These are phyloP conservation scores for Nymphalis io DNA, from an alignment of 1,140 invertebrate species.

Conservation along the genomic window DNA sequence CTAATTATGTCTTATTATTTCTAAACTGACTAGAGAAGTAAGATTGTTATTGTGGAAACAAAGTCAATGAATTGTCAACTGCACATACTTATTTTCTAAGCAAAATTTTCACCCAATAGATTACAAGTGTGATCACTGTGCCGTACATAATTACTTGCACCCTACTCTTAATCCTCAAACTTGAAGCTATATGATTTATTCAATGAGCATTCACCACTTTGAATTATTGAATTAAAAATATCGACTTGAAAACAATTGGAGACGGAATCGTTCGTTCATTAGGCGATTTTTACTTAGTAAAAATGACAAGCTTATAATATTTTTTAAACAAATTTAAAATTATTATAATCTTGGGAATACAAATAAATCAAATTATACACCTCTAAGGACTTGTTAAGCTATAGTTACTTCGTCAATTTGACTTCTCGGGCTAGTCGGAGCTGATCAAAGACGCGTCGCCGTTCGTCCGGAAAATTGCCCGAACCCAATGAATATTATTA, in stretches of 20 bases:
- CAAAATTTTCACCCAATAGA: background rate
- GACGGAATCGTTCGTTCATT: too few relatives aligned
- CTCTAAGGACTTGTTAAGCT: conserved; percentile 55
- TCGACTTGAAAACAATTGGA: background rate
- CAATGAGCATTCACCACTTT: background rate
- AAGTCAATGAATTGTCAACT: too few relatives aligned
- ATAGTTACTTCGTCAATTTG: conserved; percentile 67
- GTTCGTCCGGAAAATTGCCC: conserved; percentile 77
- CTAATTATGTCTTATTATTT: too few relatives aligned
- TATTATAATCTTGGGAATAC: conserved; percentile 26
- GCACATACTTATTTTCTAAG: background rate
- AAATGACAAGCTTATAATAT: too few relatives aligned
- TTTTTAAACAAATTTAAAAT: too few relatives aligned
- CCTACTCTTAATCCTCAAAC: background rate
- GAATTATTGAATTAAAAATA: conserved; percentile 14
- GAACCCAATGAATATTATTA: conserved; percentile 81
- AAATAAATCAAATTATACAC: conserved; percentile 43
- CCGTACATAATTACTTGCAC: background rate
- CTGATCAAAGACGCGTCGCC: conserved; percentile 77
- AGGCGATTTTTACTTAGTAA: too few relatives aligned
- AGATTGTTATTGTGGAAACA: too few relatives aligned
- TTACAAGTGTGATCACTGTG: conserved; percentile 3
- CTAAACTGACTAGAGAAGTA: too few relatives aligned
- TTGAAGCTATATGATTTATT: background rate
- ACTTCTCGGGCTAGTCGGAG: conserved; percentile 63